A percentile compares a stretch with the other conserved stretches of the same genome.
phyloP scores from a whole-genome alignment of 2,888 invertebrate species.

The Heliconius hortense region DNA sequence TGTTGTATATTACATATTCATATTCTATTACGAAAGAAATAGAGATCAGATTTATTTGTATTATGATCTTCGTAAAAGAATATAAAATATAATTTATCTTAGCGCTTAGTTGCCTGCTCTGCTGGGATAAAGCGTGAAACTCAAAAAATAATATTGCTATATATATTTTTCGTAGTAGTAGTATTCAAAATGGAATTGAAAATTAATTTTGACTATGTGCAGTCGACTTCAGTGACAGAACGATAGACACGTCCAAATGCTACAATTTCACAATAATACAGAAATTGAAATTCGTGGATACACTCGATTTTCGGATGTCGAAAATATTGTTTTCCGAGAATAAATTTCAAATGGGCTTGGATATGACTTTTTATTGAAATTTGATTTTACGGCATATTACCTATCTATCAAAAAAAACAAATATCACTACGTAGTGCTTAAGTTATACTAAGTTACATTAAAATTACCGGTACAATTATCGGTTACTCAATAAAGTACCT shows the following conservation, averaged over 20 bases:
- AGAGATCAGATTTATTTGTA: not conserved
- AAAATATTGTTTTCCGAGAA: not conserved
- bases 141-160: not conserved
- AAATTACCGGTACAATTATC: not conserved
- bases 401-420: not conserved
- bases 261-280: conserved; percentile 20
- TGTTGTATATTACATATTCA: not conserved
- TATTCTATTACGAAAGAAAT: not conserved
- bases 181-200: conserved; percentile 11
- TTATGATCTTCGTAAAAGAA: not conserved
- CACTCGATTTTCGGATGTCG: conserved; percentile 3
- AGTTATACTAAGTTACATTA: not conserved
- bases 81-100: not conserved
- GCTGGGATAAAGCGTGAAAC: too few relatives aligned
- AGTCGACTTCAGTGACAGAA: conserved; percentile 25
- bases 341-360: not conserved
- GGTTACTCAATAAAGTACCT: too few relatives aligned
- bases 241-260: conserved; percentile 25
- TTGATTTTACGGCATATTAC: not conserved
- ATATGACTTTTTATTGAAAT: not conserved
- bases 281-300: conserved; percentile 16
- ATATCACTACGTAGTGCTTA: not conserved
- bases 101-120: too few relatives aligned
- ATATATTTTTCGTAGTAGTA: not conserved
- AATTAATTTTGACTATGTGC: conserved; percentile 32